A percentile compares a stretch with the other conserved stretches of the same genome.
phyloP scores from a whole-genome alignment of 2,797 vertebrate genomes.

The Tolypeutes matacus region DNA sequence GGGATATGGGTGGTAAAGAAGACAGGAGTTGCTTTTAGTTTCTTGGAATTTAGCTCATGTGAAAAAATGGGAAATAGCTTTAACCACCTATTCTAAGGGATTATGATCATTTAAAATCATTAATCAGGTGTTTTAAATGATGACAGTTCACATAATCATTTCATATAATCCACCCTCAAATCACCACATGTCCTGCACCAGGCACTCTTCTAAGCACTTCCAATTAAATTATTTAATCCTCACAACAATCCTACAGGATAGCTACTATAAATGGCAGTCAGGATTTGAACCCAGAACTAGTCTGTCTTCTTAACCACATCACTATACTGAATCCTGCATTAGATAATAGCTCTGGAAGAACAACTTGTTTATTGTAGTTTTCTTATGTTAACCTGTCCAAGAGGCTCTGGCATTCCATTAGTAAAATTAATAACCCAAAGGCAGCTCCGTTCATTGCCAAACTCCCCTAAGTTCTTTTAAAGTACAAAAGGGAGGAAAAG shows the following conservation, averaged over 20 bases:
- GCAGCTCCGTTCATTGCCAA: conserved; percentile 4
- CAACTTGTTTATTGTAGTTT: conserved; percentile 25
- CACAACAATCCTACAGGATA: neutral
- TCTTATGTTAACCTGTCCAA: neutral
- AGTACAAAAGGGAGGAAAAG: neutral
- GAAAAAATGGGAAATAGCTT: neutral
- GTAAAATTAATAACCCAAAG: conserved; percentile 11
- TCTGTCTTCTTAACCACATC: neutral
- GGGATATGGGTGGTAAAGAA: neutral
- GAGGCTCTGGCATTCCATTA: neutral
- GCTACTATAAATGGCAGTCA: neutral
- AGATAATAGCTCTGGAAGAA: conserved; percentile 41
- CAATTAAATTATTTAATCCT: neutral
- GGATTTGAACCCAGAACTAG: neutral
- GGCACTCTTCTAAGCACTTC: neutral
- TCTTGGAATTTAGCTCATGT: neutral
- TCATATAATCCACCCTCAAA: neutral
- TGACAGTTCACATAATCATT: neutral
- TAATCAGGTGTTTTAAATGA: neutral
- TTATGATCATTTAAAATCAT: neutral
- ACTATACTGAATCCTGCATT: neutral
- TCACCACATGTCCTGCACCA: accelerated
- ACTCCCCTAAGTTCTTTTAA: conserved; percentile 20
- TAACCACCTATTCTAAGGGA: neutral
- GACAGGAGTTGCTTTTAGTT: neutral